Evolutionary conservation across 2,888 invertebrate genomes (phyloP), one percentile per base, ranked within the genome.

Genomic region (Crossocerus cetratus): DNA sequence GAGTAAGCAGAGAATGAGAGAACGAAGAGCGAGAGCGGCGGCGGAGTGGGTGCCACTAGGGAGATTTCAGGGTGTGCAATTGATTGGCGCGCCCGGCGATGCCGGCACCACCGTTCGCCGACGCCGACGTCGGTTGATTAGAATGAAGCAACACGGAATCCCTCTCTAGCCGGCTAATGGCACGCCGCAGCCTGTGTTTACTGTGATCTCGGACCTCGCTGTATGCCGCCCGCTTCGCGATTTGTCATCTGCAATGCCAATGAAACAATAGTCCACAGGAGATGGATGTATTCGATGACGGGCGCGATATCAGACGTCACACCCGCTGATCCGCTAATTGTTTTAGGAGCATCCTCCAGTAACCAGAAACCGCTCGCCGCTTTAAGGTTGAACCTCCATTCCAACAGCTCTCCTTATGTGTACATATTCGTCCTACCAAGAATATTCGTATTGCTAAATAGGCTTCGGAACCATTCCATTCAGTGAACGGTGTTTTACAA

Each of bases 81-180:
- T 88, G 89, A 89, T 89, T 89, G 89, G 87, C 86, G 84, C 83
- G 83, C 74, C 80, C 83, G 83, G 71, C 80, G 77, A 63, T 77
- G 79, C 69, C 81, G 80, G 72, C 83, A 74, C 67, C 74, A 59
- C 60, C 77, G 81, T 59, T 79, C 77, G 82, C 81, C 84, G 83
- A 82, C 82, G 84, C 83, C 80, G 83, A 77, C 81, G 82, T 81
- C 82, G 82, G 82, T 89, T 88, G 89, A 89, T 89, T 89, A 89
- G 89, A 89, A 89, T 89, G 87, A 86, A 84, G 87, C 87, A 89
- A 90, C 89, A 90, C 86, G 89, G 82, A 90, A 89, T 89, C 86
- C 88, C 89, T 89, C 88, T 90, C 89, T 86, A 87, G 86, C 87
- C 84, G 83, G 87, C 87, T 90, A 90, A 90, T 90, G 89, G 89